Evolutionary conservation across 2,888 invertebrate genomes (phyloP), one percentile per base, ranked within the genome.

Genomic region (Drosophila imparisetae): DNA sequence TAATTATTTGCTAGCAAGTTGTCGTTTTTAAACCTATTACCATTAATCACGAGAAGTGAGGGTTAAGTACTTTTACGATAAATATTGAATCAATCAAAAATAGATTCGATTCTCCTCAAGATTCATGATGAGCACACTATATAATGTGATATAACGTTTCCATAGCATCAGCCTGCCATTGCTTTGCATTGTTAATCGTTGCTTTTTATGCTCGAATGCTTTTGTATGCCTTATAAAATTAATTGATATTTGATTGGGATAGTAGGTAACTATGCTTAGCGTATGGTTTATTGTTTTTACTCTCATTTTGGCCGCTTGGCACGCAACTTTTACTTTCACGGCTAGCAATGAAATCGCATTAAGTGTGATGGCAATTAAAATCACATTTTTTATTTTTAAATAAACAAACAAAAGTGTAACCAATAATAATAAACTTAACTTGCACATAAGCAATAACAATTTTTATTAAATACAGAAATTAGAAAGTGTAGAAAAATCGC

Each of bases 321-420:
- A 90, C 81, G 90, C 90, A 81, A 86, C 86, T 86, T 80, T 86
- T 88, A 83, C 86, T 86, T 86, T 86, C 78, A 69, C 75, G 70
- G 57, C 32, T 62, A 32, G 45, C 60, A 62, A 60, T 50, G 62
- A 68, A 73, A 70, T 64, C 67, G 60, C 62, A 75, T 62, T 68
- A 68, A 80, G 65, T 64, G 48, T 50, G 24, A 24, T 15, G 40
- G 34, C 58, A 69, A 61, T 77, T 65, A 71, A 61, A 78, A 53
- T 48, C 21, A 21, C 54, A 49, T 63, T 42, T 50, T 24, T 61
- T 32, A n/a, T 8, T 13, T 24, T 32, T 40, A 58, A 72, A 48
- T 30, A 52, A 42, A 57, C 52, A 59, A 65, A 50, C 45, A 64
- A 34, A 72, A 61, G 53, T 60, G 65, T 58, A 58, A 42, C 55